Evolutionary conservation across 2,113 vertebrate species (phyloP), one percentile per base, ranked within the genome.

Genomic region (Engystomops pustulosus): DNA sequence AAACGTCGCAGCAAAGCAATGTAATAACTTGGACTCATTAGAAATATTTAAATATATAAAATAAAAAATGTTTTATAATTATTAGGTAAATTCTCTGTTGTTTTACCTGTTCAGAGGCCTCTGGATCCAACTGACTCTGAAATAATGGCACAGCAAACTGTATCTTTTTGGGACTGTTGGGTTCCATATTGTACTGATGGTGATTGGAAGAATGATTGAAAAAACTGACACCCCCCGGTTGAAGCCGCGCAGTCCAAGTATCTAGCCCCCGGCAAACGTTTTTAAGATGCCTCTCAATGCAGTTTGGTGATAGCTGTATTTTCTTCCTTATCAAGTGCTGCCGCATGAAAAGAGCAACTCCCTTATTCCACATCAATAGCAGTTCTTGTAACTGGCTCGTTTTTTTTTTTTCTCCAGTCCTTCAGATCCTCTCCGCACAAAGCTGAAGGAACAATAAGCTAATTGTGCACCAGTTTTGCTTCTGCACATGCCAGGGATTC

Each of bases 161-260:
- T 93, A 98, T 98, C 93, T 97, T 98, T 93, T 98, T 98, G 25
- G 97, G 97, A 90, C 97, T 98, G 92, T 96, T 95, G 88, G 97
- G 96, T 90, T 98, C 96, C 97, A 98, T 97, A n/a, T n/a, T 88
- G 88, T 88, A 87, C 79, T 87, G 85, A 83, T 85, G 81, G 88
- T 86, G 87, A 0, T 27, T 47, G 72, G 60, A 85, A 68, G 60
- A 17, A 65, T 86, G 78, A 88, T n/a, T n/a, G n/a, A 76, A 75
- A 78, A 78, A 78, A 25, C 7, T 60, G 60, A 62, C 89, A 83
- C 85, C 85, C 85, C 86, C 77, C 78, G n/a, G n/a, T 82, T 38
- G 5, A 74, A 86, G 80, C 9, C 36, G 70, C 85, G 87, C 72
- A 38, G 72, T 70, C 79, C 87, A 86, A 51, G 81, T 38, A 62